Base-by-base conservation (phyloP, 2,113 vertebrate genomes). In the Erpornis zantholeuca region DNA sequence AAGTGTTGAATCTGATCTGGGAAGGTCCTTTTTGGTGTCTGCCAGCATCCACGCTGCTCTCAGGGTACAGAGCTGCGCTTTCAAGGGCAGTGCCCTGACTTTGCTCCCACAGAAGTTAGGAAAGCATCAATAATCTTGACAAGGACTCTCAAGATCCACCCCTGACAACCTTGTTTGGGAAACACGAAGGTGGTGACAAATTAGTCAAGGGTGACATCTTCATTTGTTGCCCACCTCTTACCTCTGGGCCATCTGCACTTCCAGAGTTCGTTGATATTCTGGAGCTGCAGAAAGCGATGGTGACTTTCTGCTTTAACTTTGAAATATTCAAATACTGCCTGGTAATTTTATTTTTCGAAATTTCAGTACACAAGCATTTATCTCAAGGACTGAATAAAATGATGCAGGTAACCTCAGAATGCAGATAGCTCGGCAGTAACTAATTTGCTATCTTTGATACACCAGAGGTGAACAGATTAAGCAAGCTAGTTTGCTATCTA, bases 381-480 rank as follows among this genome's bases (percentile, higher is more conserved):
- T 82, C 87, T 92, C 85, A 96, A 92, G 71, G 93, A 63, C 80
- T 90, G 94, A 63, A 91, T 66, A 57, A 85, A 93, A 92, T 5
- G 13, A 61, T 93, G 86, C 71, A 31, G 47, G 92, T 91, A 94
- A 95, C 70, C 79, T 88, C 31, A 88, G 94, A 21, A 95, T 93
- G 95, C 65, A 90, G 91, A 94, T 93, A 65, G 69, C 82, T 94
- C 16, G 16, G 86, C 52, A 93, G 68, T 96, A 96, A 95, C 92
- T 93, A 88, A 97, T 96, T 97, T 96, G 52, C 83, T 96, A 89
- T 94, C 83, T 97, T 95, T 96, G 91, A 83, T 96, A 88, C 94
- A 97, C 59, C 85, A 95, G 57, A 96, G 95, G 90, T 97, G 95
- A 97, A 82, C 79, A 93, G 96, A 97, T 97, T 96, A 97, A 98